Evolutionary conservation across 2,797 vertebrate genomes (phyloP).

Genomic region (Acomys russatus): DNA sequence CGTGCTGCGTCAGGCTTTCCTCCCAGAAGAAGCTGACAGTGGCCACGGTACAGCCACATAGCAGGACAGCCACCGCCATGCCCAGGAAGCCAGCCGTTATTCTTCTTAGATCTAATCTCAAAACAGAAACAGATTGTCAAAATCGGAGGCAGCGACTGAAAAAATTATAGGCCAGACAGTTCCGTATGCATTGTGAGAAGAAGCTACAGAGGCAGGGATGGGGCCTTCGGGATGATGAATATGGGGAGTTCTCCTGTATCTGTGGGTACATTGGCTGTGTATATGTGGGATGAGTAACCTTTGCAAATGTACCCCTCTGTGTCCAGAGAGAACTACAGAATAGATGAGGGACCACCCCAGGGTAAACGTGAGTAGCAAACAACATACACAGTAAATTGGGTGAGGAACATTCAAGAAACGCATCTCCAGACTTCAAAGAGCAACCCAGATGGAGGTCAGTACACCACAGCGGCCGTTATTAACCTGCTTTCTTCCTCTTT

Average conservation of each 20-base stretch:
- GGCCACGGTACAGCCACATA: slow-evolving; percentile 92
- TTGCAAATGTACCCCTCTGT: too few species aligned
- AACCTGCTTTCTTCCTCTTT: background rate
- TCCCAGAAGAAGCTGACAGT: slow-evolving; percentile 94
- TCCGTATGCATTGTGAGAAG: fast-evolving
- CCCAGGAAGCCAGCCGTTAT: slow-evolving; percentile 93
- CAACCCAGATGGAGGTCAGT: background rate
- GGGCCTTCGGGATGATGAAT: background rate
- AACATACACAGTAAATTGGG: background rate
- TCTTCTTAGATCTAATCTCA: slow-evolving; percentile 90
- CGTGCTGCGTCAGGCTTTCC: slow-evolving; percentile 93
- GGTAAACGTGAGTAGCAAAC: background rate
- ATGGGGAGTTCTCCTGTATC: background rate
- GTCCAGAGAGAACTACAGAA: background rate
- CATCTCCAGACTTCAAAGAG: background rate
- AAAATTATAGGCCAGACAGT: background rate
- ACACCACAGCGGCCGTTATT: background rate
- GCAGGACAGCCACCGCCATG: slow-evolving; percentile 92
- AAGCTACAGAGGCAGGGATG: background rate
- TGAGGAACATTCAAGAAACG: background rate
- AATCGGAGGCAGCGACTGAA: background rate
- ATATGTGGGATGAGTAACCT: background rate
- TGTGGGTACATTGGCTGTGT: background rate
- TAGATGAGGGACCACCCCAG: background rate
- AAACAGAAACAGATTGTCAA: slow-evolving; percentile 44